phyloP scores from a whole-genome alignment of 1,140 invertebrate genomes.

The Drosophila melanica region DNA sequence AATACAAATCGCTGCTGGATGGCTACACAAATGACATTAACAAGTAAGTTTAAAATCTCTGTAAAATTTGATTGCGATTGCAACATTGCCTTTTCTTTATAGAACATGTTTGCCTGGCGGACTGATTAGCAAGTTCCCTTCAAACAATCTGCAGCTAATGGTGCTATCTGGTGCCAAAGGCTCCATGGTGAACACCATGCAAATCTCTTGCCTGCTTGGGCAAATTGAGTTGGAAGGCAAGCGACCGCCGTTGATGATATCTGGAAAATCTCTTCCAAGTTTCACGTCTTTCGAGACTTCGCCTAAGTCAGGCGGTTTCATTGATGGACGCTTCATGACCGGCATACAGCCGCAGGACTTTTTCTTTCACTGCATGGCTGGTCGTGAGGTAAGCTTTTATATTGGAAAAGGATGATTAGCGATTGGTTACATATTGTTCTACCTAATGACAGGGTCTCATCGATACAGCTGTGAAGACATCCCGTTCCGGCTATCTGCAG shows the following conservation, averaged over 20 bases:
- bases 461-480: slow-evolving; percentile 96
- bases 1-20: slow-evolving; percentile 93
- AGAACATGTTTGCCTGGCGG: slow-evolving; percentile 91
- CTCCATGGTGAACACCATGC: slow-evolving; percentile 97
- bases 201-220: slow-evolving; percentile 98
- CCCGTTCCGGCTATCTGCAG: slow-evolving; percentile 98
- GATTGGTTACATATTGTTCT: not conserved
- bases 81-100: not conserved
- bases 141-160: slow-evolving; percentile 99
- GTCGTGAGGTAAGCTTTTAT: slow-evolving; percentile 90
- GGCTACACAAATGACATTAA: slow-evolving; percentile 96
- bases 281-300: slow-evolving; percentile 95
- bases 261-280: slow-evolving; percentile 94
- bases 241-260: slow-evolving; percentile 96
- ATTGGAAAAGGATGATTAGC: not conserved
- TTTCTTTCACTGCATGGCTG: slow-evolving; percentile 99
- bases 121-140: slow-evolving; percentile 93
- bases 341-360: slow-evolving; percentile 99
- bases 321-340: slow-evolving; percentile 97
- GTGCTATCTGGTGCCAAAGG: slow-evolving; percentile 99
- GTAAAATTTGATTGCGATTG: not conserved
- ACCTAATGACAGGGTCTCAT: slow-evolving; percentile 87
- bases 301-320: slow-evolving; percentile 97
- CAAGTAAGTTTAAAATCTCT: slow-evolving; percentile 84
- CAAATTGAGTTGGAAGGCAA: slow-evolving; percentile 99